Conservation (phyloP, 1,140 invertebrate genomes). For the Meloidogyne chitwoodi region DNA sequence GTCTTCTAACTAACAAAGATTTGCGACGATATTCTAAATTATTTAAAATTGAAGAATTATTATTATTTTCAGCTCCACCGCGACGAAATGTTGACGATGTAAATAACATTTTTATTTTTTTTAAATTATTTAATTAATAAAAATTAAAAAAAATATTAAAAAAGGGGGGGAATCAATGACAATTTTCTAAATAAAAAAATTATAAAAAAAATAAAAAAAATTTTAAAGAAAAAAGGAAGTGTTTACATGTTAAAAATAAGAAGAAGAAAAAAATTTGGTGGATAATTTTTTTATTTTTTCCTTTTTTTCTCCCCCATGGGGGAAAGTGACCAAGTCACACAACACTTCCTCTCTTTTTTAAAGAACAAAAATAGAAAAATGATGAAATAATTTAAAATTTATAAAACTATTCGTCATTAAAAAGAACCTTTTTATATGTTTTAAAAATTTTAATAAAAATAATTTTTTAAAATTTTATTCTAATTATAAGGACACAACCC, state of each 20-base stretch:
- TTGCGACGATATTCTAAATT: constrained; percentile 25
- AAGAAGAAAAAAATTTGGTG: not conserved
- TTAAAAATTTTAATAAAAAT: not conserved
- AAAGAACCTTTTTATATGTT: not conserved
- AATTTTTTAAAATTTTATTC: no score
- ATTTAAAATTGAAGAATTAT: constrained; percentile 8
- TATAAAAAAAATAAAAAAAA: constrained; percentile 20
- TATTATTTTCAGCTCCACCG: constrained; percentile 49
- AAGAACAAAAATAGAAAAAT: not conserved
- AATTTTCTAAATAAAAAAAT: not conserved
- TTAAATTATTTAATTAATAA: not conserved
- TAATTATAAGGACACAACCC: no score
- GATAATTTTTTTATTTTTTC: no score
- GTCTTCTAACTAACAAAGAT: constrained; percentile 45
- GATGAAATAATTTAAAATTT: not conserved
- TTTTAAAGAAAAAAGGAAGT: not conserved
- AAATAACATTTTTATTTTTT: constrained; percentile 31
- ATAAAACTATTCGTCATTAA: not conserved
- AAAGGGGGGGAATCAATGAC: not conserved
- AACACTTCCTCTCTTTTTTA: not conserved
- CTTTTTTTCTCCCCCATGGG: not conserved
- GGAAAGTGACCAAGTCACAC: not conserved
- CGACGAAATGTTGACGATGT: constrained; percentile 51
- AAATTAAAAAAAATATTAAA: constrained; percentile 12
- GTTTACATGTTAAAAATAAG: not conserved